Evolutionary conservation across 2,797 vertebrate genomes (phyloP).

Genomic region (Hydrocynus forskahlii): DNA sequence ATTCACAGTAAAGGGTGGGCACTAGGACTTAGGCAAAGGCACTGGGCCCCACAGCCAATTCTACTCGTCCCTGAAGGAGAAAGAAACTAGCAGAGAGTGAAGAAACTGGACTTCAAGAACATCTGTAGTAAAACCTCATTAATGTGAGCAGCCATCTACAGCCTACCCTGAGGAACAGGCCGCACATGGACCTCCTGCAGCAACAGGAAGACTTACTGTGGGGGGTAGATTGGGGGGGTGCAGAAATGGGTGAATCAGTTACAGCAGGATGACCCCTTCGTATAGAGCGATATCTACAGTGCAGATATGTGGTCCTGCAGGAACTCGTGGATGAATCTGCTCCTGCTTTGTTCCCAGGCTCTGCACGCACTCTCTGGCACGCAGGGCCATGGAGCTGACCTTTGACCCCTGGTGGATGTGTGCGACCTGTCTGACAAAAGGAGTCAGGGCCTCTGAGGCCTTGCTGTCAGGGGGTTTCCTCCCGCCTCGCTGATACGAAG

Average conservation of each 20-base stretch:
- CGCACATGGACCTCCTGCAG: not conserved
- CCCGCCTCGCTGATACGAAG: not conserved
- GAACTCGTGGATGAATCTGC: not conserved
- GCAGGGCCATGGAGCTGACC: not conserved
- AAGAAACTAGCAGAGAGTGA: no score
- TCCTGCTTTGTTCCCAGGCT: not conserved
- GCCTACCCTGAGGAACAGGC: not conserved
- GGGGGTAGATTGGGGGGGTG: not conserved
- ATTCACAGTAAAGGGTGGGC: no score
- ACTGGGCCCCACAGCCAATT: no score
- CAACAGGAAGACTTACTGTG: not conserved
- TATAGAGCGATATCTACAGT: not conserved
- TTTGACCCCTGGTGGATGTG: not conserved
- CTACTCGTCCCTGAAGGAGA: no score
- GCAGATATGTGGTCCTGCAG: not conserved
- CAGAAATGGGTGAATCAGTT: not conserved
- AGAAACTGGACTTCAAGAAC: no score
- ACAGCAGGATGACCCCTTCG: not conserved
- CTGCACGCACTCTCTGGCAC: not conserved
- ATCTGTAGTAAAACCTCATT: no score
- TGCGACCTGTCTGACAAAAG: constrained; percentile 2
- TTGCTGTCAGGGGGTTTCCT: constrained; percentile 2
- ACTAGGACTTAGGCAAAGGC: no score
- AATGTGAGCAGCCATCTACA: no score
- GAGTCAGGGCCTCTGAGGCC: constrained; percentile 1